A percentile compares a stretch with the other conserved stretches of the same genome.
Evolutionary conservation across 1,140 invertebrate genomes (phyloP).

Genomic region (Brachionus paranguensis): DNA sequence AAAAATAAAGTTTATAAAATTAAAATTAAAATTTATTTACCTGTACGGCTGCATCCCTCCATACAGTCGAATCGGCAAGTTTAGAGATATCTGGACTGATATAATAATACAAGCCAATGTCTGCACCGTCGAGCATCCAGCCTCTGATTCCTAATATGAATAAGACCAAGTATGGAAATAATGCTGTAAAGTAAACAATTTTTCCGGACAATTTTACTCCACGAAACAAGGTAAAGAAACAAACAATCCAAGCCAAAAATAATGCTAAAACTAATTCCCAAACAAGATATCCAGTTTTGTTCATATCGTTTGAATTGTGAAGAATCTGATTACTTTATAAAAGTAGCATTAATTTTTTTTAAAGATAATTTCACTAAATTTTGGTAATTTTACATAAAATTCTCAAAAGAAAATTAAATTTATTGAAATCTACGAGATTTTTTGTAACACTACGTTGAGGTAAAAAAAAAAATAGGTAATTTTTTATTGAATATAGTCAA

Average conservation of each 20-base stretch:
- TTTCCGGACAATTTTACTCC: conserved; percentile 63
- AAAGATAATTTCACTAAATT: no score
- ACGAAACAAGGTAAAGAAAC: conserved; percentile 47
- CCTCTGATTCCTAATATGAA: conserved; percentile 81
- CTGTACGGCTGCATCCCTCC: conserved; percentile 78
- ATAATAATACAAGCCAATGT: conserved; percentile 45
- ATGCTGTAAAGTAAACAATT: conserved; percentile 85
- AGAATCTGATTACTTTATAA: conserved; percentile 17
- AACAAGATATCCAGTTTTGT: conserved; percentile 32
- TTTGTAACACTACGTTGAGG: no score
- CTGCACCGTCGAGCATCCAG: conserved; percentile 67
- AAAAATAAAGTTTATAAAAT: background rate
- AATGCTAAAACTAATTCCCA: conserved; percentile 42
- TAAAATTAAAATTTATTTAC: conserved; percentile 45
- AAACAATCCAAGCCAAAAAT: conserved; percentile 49
- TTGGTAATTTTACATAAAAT: no score
- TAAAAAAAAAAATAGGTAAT: no score
- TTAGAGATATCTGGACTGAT: conserved; percentile 43
- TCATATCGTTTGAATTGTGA: background rate
- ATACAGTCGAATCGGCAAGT: conserved; percentile 58
- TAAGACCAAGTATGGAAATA: conserved; percentile 86
- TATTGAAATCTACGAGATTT: no score
- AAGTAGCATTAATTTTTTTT: background rate
- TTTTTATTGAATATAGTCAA: no score
- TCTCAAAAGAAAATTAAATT: no score